Percentiles rank a stretch among this genome's conserved stretches.
Evolutionary conservation across 2,113 vertebrate species (phyloP).

Genomic region (Malurus alboscapulatus): DNA sequence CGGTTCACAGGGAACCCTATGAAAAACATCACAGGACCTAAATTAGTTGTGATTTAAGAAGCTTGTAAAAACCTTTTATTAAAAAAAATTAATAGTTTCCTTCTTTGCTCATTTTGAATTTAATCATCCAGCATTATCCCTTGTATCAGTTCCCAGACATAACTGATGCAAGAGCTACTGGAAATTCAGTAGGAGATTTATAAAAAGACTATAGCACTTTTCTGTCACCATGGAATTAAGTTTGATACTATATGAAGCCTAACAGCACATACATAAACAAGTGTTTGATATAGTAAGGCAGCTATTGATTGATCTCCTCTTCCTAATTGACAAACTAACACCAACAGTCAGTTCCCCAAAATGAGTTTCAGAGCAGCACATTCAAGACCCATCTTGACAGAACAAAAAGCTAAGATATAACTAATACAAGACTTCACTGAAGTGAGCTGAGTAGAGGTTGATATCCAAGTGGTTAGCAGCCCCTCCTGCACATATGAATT

Average conservation of each 20-base stretch:
- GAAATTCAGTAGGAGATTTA: not conserved
- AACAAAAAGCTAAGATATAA: not conserved
- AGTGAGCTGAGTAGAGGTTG: not conserved
- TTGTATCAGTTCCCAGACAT: not conserved
- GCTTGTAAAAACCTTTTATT: not conserved
- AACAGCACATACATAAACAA: not conserved
- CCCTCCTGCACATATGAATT: not conserved
- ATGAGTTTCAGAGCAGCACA: not conserved
- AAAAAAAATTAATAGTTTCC: not conserved
- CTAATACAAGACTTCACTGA: not conserved
- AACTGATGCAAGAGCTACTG: not conserved
- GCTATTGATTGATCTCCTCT: not conserved
- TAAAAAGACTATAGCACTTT: not conserved
- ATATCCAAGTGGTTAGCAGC: not conserved
- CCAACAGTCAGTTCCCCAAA: not conserved
- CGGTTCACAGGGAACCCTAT: not conserved
- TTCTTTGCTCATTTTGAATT: not conserved
- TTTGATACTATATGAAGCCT: not conserved
- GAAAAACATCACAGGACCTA: not conserved
- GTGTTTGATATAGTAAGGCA: not conserved
- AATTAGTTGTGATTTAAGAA: not conserved
- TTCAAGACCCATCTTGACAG: not conserved
- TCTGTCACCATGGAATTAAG: not conserved
- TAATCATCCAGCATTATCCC: not conserved
- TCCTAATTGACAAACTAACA: not conserved